Evolutionary conservation across 2,888 invertebrate species (phyloP).

Genomic region (Nyleta sp.): DNA sequence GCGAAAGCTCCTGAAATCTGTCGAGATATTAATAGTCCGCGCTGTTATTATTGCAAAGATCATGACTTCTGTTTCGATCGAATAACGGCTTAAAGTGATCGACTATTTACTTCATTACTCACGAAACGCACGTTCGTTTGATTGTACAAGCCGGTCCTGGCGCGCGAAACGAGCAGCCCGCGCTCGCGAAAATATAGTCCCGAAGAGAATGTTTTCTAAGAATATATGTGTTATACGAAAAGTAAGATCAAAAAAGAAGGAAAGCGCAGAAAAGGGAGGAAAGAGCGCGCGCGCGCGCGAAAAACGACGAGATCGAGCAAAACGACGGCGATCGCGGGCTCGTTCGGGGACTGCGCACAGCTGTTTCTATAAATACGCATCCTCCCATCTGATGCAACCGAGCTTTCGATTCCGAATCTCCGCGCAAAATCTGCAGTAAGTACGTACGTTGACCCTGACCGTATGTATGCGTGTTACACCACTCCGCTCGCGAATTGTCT

Average conservation of each 20-base stretch:
- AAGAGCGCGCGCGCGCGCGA: constrained; percentile 23
- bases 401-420: constrained; percentile 71
- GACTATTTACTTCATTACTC: constrained; percentile 57
- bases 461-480: constrained; percentile 66
- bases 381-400: constrained; percentile 79
- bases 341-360: constrained; percentile 73
- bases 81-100: constrained; percentile 45
- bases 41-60: constrained; percentile 45
- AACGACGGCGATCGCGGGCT: constrained; percentile 64
- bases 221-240: constrained; percentile 65
- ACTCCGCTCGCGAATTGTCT: constrained; percentile 49
- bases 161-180: constrained; percentile 31
- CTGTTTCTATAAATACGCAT: constrained; percentile 78
- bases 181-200: constrained; percentile 57
- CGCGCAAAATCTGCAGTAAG: constrained; percentile 71
- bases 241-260: constrained; percentile 52
- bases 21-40: constrained; percentile 46
- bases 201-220: constrained; percentile 62
- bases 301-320: constrained; percentile 52
- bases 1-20: too few species aligned
- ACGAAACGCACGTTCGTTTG: constrained; percentile 58
- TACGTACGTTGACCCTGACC: constrained; percentile 79
- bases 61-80: constrained; percentile 55
- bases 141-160: constrained; percentile 51
- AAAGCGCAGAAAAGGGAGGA: constrained; percentile 28